Evolutionary conservation across 1,140 invertebrate species (phyloP), one percentile per base, ranked within the genome.

Genomic region (Harpegnathos saltator): DNA sequence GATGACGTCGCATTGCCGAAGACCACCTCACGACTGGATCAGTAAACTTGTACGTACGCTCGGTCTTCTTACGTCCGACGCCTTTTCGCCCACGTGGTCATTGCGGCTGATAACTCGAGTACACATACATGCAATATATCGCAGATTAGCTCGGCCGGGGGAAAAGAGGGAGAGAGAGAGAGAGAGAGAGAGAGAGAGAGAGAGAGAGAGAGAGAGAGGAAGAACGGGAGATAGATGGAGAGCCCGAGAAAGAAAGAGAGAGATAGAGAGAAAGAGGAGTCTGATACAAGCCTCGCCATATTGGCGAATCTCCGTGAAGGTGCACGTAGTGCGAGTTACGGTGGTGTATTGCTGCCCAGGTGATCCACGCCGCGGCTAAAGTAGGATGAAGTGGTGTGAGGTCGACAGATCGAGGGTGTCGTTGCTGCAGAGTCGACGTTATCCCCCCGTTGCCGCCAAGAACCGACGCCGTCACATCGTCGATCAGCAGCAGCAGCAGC

Each of bases 361-460:
- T 69, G 56, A 75, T 69, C 3, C 29, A 54, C 12, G 1, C 24
- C 5, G 19, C 54, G 26, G 24, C 15, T 4, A 14, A 54, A 50
- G 52, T 84, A 91, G 63, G 74, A 92, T 92, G 91, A 92, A 92
- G 90, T 92, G 91, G 91, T 90, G 90, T 65, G 91, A 92, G 33
- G 50, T 87, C 24, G 91, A 92, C 17, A 91, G 84, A 78, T 72
- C 87, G 29, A 89, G 86, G 75, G 87, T 90, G 65, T 82, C 90
- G 44, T 89, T 86, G 65, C 56, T 90, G 54, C 90, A 91, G 58
- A 82, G 62, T 75, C 89, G 90, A 81, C 78, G 85, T 81, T 91
- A 89, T 83, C 65, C 85, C 61, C 66, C 87, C 4, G 66, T 84
- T 11, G 38, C 80, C n/a, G 85, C 61, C 9, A 92, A 91, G 72